phyloP scores from a whole-genome alignment of 2,113 vertebrate genomes.

The Fregata magnificens region DNA sequence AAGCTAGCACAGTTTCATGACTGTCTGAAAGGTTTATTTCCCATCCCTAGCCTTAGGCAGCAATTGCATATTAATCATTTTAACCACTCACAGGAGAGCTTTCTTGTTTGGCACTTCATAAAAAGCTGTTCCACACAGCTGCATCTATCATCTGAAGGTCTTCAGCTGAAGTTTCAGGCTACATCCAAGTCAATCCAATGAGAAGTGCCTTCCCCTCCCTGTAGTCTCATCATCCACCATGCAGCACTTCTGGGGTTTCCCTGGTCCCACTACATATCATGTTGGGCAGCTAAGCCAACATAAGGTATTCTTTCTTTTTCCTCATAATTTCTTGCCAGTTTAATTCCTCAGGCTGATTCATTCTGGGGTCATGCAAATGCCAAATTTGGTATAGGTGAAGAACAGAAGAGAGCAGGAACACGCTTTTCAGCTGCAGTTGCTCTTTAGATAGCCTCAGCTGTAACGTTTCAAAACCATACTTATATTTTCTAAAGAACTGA shows the following conservation, averaged over 20 bases:
- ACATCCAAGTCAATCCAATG: not conserved
- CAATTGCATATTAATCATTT: not conserved
- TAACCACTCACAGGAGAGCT: not conserved
- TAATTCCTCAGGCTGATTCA: not conserved
- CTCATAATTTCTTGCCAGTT: not conserved
- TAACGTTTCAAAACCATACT: not conserved
- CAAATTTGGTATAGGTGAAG: not conserved
- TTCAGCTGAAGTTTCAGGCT: not conserved
- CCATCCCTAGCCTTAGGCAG: not conserved
- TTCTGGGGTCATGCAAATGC: not conserved
- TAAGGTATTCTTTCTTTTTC: not conserved
- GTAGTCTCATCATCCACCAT: rapidly evolving
- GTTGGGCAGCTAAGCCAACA: not conserved
- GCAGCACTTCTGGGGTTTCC: not conserved
- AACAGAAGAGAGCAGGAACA: not conserved
- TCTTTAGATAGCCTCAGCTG: not conserved
- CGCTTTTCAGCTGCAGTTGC: not conserved
- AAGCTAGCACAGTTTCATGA: not conserved
- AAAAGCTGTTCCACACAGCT: not conserved
- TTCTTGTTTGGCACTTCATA: not conserved
- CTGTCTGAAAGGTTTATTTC: not conserved
- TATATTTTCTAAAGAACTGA: not conserved
- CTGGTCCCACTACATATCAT: not conserved
- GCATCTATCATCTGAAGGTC: not conserved
- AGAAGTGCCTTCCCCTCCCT: not conserved